Percentiles rank a stretch among this genome's conserved stretches.
Evolutionary conservation across 2,888 invertebrate species (phyloP).

Genomic region (Scaptomyza flava): DNA sequence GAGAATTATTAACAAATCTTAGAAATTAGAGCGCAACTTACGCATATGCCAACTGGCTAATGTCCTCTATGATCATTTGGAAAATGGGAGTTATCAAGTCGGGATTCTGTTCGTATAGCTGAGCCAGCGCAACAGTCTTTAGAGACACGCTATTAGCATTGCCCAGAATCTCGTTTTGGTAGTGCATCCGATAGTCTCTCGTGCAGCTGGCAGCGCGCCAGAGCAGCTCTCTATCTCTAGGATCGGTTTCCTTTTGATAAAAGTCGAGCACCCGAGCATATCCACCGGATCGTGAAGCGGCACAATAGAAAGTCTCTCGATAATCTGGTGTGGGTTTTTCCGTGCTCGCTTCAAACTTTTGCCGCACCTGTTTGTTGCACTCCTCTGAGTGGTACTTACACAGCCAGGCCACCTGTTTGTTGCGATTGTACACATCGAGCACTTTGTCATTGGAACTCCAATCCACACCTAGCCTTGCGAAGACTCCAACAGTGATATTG

Average conservation of each 20-base stretch:
- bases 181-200: slow-evolving; percentile 85
- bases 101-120: slow-evolving; percentile 85
- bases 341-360: not conserved
- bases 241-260: slow-evolving; percentile 85
- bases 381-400: slow-evolving; percentile 87
- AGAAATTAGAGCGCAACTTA: slow-evolving; percentile 51
- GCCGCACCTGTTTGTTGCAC: slow-evolving; percentile 85
- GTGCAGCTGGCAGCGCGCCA: slow-evolving; percentile 89
- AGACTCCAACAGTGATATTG: slow-evolving; percentile 84
- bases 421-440: slow-evolving; percentile 86
- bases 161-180: slow-evolving; percentile 85
- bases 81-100: slow-evolving; percentile 71
- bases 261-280: slow-evolving; percentile 28
- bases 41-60: slow-evolving; percentile 56
- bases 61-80: slow-evolving; percentile 51
- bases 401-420: slow-evolving; percentile 86
- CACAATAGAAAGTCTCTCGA: slow-evolving; percentile 71
- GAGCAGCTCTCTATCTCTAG: slow-evolving; percentile 88
- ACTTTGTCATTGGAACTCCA: slow-evolving; percentile 83
- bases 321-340: slow-evolving; percentile 64
- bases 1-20: not conserved
- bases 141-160: slow-evolving; percentile 47
- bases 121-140: slow-evolving; percentile 70
- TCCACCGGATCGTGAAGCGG: slow-evolving; percentile 46
- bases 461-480: slow-evolving; percentile 85